phyloP scores from a whole-genome alignment of 2,888 invertebrate genomes.

The Cephus pygmeus region DNA sequence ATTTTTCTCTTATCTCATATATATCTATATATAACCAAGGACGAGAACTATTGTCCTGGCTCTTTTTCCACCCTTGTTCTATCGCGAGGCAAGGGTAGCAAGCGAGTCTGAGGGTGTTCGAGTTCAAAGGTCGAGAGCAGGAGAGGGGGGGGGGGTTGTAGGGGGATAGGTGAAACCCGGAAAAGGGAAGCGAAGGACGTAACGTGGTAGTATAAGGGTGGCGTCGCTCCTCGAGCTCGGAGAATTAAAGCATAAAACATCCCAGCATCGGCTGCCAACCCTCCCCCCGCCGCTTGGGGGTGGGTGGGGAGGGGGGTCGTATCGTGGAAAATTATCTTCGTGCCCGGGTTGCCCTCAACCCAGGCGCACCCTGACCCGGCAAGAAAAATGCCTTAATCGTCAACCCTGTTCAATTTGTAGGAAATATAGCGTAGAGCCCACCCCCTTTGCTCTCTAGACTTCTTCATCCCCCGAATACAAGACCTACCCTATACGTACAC shows the following conservation, averaged over 20 bases:
- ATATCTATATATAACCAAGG: background rate
- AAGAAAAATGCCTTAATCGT: conserved; percentile 6
- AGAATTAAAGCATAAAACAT: conserved; percentile 4
- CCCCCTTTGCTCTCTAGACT: background rate
- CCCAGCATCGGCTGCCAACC: background rate
- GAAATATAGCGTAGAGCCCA: background rate
- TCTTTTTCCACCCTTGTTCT: background rate
- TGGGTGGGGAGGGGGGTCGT: background rate
- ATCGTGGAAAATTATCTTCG: conserved; percentile 1
- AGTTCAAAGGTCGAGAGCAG: too few species aligned
- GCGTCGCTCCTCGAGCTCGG: background rate
- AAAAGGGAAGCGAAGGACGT: background rate
- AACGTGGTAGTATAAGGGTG: background rate
- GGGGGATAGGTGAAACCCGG: background rate
- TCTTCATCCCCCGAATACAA: too few species aligned
- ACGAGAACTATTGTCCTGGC: background rate
- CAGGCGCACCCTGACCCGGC: background rate
- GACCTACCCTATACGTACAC: too few species aligned
- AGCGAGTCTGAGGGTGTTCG: too few species aligned
- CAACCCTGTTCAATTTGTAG: conserved; percentile 5
- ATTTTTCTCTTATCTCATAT: background rate
- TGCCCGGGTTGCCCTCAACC: background rate
- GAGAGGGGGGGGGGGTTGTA: too few species aligned
- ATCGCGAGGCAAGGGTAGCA: background rate
- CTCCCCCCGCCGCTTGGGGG: too few species aligned